These are phyloP conservation scores for Cololabis saira DNA, from an alignment of 2,113 vertebrate genomes.

Conservation along the genomic window DNA sequence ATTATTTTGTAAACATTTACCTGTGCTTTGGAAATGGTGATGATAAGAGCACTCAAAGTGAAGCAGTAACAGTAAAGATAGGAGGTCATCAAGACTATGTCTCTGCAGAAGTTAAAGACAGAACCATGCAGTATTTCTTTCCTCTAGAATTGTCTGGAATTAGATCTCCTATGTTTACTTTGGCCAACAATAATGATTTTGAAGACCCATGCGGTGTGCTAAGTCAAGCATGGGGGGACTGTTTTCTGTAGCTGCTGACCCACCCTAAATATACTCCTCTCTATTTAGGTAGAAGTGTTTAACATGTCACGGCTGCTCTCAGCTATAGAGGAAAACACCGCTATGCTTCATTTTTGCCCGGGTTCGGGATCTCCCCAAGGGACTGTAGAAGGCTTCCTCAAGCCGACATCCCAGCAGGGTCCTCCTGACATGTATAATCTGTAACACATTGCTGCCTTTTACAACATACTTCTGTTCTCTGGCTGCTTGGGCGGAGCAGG, in stretches of 20 bases:
- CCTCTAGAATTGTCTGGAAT: conserved; percentile 34
- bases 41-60: too few relatives aligned
- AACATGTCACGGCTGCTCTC: conserved; percentile 68
- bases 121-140: conserved; percentile 4
- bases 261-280: conserved; percentile 68
- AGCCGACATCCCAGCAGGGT: conserved; percentile 58
- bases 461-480: conserved; percentile 58
- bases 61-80: too few relatives aligned
- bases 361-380: conserved; percentile 72
- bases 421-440: conserved; percentile 68
- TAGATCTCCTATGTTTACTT: conserved; percentile 41
- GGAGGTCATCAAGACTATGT: too few relatives aligned
- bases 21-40: too few relatives aligned
- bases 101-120: too few relatives aligned
- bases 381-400: conserved; percentile 49
- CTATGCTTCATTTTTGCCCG: conserved; percentile 61
- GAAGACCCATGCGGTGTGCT: conserved; percentile 69
- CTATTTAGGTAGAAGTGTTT: conserved; percentile 67
- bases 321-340: conserved; percentile 70
- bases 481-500: conserved; percentile 62
- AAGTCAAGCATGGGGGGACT: conserved; percentile 62
- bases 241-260: conserved; percentile 74
- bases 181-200: conserved; percentile 55
- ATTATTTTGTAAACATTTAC: too few relatives aligned
- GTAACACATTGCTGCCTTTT: conserved; percentile 65